Evolutionary conservation across 2,113 vertebrate species (phyloP), one percentile per base, ranked within the genome.

Genomic region (Martes martes): DNA sequence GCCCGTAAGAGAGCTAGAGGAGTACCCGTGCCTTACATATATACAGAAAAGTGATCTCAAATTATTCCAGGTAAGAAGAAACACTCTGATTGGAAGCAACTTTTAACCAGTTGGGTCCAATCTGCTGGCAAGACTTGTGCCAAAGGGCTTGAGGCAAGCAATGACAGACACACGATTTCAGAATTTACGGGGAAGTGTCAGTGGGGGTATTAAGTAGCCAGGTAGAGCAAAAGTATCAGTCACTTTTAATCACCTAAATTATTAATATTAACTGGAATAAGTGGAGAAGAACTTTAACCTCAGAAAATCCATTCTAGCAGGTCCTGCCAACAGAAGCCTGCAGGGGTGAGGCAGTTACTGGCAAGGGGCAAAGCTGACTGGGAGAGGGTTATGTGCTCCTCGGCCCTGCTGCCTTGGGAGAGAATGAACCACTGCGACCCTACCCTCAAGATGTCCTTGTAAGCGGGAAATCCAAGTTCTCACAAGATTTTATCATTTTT

Each of bases 241-340:
- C 92, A 81, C 80, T 88, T 59, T 69, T 96, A 81, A 85, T 94
- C 93, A 91, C 42, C 50, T 97, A 74, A 84, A 94, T 97, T 95
- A 96, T 95, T 97, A 84, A 96, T 33, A 94, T 76, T 69, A 97
- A 84, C 74, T 96, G 92, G 92, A 96, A 73, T 79, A 81, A 80
- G 69, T 59, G 74, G 94, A 96, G 94, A 88, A 55, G 76, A 87
- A 89, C 83, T 92, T 86, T n/a, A 91, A 88, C 84, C 84, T 95
- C 76, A 23, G 91, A 84, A 97, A 97, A 94, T 47, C 74, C 39
- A 97, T 82, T 69, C 24, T 1, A 10, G 47, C 10, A 24, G 65
- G 78, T 80, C 74, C 45, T 85, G 19, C 39, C 57, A 89, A 82
- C 45, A 80, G 89, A 59, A 24, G 86, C 73, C 86, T 67, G 63